Evolutionary conservation across 1,140 invertebrate genomes (phyloP), one percentile per base, ranked within the genome.

Genomic region (Pomacea maculata): DNA sequence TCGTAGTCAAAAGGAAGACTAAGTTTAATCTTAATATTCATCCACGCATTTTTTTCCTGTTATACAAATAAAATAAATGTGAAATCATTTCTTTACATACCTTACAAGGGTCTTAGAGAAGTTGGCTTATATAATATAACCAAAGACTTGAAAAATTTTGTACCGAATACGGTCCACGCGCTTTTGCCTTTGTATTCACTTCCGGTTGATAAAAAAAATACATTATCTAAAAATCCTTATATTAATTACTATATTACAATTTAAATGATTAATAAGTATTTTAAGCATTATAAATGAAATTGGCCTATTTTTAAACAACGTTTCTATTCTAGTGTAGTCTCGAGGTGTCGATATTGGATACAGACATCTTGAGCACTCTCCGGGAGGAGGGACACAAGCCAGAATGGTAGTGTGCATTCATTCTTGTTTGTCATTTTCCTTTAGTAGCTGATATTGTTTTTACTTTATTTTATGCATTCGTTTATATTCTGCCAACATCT

Each of bases 351-450:
- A 57, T 29, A 52, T 71, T 52, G 70, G 45, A 67, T 71, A 67
- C 77, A 70, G 77, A 78, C 77, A 78, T 78, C 77, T 78, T 78
- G 75, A 63, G 45, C 75, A 77, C 64, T n/a, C 68, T 54, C 67
- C 34, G 52, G 76, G 77, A 78, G 77, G 77, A 78, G 77, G 77
- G 77, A 78, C 77, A 57, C 65, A 57, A 78, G 54, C 77, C 21
- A 78, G 70, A 29, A 78, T 78, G 77, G 77, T 78, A 54, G 34
- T 64, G 64, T 65, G 63, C 64, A 54, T 67, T 77, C 63, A 61
- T 4, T 8, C 57, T 61, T 61, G 57, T 61, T 61, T 61, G 11
- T 61, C 11, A 11, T 61, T 61, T 61, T 11, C 8, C 15, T 61
- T 11, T 14, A 14, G 57, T 9, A 17, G 15, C 9, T 61, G 4